Evolutionary conservation across 2,888 invertebrate genomes (phyloP), one percentile per base, ranked within the genome.

Genomic region (Calliopum simillimum): DNA sequence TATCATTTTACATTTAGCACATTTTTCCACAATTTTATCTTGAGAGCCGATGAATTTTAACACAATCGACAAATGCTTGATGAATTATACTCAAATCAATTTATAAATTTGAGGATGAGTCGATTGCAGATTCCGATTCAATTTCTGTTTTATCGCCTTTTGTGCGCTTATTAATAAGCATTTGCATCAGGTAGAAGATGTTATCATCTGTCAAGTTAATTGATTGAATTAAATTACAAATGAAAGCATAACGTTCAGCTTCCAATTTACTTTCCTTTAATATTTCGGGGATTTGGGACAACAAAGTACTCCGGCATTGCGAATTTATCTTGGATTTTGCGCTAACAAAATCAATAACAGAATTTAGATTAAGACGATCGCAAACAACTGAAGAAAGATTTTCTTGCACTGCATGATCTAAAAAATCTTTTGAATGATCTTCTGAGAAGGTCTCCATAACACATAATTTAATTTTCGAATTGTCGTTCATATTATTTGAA

Each of bases 351-450:
- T 86, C 84, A 62, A 86, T 77, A 53, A 86, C 81, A 0, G 84
- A 81, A 74, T 80, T 81, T 53, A 79, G 78, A 76, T 84, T 85
- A n/a, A 86, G 78, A 8, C 84, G 82, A 72, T 86, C 85, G 67
- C 86, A 86, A n/a, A 86, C 85, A n/a, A 81, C 82, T 2, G 82
- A 81, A 0, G 83, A 82, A 6, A 85, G 78, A 76, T 86, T 86
- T 71, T 86, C 86, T 71, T 85, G 84, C 6, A 86, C 78, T 0
- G 86, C 85, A 74, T 85, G 84, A 69, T 86, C 82, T 59, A 86
- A 76, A 69, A 86, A 86, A 43, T 86, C 85, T 66, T 83, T 83
- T 6, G 86, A 83, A 73, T 86, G 82, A 72, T 85, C 83, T 76
- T 86, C 86, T 2, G 86, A 85, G 14, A 86, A 76, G 3, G 79